Percentiles rank a stretch among this genome's conserved stretches.
Evolutionary conservation across 1,140 invertebrate genomes (phyloP).

Genomic region (Pachyrhynchus sulphureomaculatus): DNA sequence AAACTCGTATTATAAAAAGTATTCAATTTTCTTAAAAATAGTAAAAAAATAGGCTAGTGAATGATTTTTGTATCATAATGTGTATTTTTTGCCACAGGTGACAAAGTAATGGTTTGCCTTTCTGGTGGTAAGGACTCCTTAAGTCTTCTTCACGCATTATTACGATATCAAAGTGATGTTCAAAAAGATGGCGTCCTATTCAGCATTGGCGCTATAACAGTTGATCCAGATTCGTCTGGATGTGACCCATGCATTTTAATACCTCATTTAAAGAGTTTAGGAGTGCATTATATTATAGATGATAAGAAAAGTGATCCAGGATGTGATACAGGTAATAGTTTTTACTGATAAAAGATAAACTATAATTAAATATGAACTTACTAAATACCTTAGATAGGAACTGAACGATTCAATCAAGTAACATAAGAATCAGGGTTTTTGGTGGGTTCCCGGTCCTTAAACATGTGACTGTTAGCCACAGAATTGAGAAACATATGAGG

Average conservation of each 20-base stretch:
- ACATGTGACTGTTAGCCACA: no score
- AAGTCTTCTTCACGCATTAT: conserved; percentile 77
- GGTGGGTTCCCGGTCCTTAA: no score
- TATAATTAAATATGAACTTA: no score
- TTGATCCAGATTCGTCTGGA: conserved; percentile 63
- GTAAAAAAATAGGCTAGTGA: no score
- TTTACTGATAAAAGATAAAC: no score
- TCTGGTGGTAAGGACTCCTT: conserved; percentile 81
- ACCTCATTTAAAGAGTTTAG: conserved; percentile 66
- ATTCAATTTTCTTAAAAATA: no score
- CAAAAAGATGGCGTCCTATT: conserved; percentile 75
- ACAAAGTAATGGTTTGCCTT: conserved; percentile 82
- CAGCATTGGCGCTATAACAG: conserved; percentile 72
- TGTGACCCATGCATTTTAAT: conserved; percentile 69
- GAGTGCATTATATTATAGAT: conserved; percentile 73
- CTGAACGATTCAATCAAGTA: no score
- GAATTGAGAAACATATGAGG: no score
- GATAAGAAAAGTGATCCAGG: conserved; percentile 50
- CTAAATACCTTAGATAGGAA: no score
- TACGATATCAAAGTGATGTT: conserved; percentile 80
- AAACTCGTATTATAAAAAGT: no score
- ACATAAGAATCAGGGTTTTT: no score
- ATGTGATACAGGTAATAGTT: conserved; percentile 36
- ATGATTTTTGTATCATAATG: no score
- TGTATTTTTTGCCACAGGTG: conserved; percentile 45